Base-by-base conservation (phyloP, 1,140 invertebrate genomes). In the Scylla paramamosain region DNA sequence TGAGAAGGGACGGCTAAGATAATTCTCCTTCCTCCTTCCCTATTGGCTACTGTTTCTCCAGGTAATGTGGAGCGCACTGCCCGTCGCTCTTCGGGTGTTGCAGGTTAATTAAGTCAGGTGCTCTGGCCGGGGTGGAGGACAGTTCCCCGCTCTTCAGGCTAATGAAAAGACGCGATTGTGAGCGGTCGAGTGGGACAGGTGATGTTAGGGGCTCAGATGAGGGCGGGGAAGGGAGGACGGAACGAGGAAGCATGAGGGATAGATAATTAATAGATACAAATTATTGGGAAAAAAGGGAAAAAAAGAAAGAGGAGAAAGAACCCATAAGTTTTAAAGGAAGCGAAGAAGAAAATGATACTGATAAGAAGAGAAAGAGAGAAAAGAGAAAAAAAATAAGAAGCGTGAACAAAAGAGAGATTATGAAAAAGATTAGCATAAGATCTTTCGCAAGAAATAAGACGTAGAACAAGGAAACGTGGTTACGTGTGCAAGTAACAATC, bases 51-150 rank as follows among this genome's bases (percentile, higher is more conserved):
- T n/a, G 67, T 25, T 77, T 1, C n/a, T n/a, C 67, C 0, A 77
- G 67, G 67, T 77, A 77, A 77, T 77, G 67, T 77, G 67, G 67
- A n/a, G 67, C 67, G 67, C 67, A 77, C 20, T 25, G 67, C 25
- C 67, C 20, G 20, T 77, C 67, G 67, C 67, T 77, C 67, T 77
- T 77, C 67, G 1, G 67, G 67, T 77, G 67, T 77, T 77, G 67
- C 67, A 77, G 67, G 67, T 77, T 77, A 77, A 77, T 77, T 77
- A 77, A 77, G 67, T 77, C 67, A 77, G 67, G 67, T 77, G 67
- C n/a, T 77, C 20, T 20, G 67, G 67, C 67, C 20, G 10, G 67
- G 67, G n/a, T n/a, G 20, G 67, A 59, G 67, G 67, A 77, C 67
- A 77, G 67, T 59, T 77, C 67, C 20, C 67, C 67, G 67, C 67